phyloP scores from a whole-genome alignment of 2,888 invertebrate species.

The Carabus problematicus region DNA sequence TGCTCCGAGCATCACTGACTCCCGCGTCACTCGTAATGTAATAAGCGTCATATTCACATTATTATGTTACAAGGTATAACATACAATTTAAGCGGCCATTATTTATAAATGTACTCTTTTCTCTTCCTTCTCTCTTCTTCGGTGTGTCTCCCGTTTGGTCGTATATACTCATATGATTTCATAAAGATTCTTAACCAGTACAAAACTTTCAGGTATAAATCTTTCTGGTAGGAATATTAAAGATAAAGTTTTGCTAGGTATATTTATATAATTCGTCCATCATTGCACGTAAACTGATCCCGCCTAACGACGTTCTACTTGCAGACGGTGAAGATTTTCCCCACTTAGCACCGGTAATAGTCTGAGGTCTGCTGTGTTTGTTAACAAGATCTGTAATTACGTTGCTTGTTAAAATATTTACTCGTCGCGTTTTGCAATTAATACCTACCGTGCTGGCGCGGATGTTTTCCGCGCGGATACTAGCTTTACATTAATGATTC shows the following conservation, averaged over 20 bases:
- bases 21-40: conserved; percentile 20
- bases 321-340: no score
- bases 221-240: no score
- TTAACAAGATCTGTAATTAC: conserved; percentile 39
- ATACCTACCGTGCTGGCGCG: conserved; percentile 49
- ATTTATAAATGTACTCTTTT: neutral
- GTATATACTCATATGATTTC: no score
- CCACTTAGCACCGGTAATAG: no score
- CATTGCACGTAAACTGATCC: no score
- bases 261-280: no score
- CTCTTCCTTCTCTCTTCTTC: neutral
- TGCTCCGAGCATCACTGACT: conserved; percentile 28
- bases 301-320: no score
- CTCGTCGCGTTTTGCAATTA: conserved; percentile 47
- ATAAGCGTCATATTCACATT: conserved; percentile 39
- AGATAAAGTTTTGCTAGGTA: no score
- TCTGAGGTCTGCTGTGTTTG: no score
- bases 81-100: conserved; percentile 24
- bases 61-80: conserved; percentile 36
- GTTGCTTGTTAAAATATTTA: conserved; percentile 47
- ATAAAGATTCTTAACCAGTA: no score
- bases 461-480: conserved; percentile 23
- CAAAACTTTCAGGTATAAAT: no score
- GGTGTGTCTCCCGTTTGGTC: neutral
- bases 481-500: conserved; percentile 53